Conservation (phyloP, 2,888 invertebrate species). For the Drosophila histrio region DNA sequence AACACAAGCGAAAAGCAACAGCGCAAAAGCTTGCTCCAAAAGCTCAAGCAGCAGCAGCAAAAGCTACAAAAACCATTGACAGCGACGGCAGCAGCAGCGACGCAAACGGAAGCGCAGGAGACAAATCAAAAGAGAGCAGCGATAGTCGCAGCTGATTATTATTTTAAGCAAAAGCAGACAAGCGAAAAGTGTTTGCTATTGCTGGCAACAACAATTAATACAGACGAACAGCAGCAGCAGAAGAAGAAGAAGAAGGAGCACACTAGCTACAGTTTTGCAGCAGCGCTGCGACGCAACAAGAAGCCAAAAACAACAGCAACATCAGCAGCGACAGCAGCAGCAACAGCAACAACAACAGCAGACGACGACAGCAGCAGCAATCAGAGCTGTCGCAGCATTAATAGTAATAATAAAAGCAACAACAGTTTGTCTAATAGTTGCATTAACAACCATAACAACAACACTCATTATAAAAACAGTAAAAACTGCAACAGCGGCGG, state of each 20-base stretch:
- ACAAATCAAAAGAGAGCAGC: conserved; percentile 56
- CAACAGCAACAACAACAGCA: conserved; percentile 33
- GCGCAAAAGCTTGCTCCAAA: conserved; percentile 61
- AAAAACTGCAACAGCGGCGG: conserved; percentile 57
- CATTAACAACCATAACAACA: conserved; percentile 66
- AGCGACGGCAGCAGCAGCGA: conserved; percentile 25
- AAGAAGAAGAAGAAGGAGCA: conserved; percentile 69
- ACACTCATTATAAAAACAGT: conserved; percentile 73
- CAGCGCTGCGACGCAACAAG: conserved; percentile 75
- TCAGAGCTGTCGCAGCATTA: conserved; percentile 61
- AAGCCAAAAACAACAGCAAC: conserved; percentile 69
- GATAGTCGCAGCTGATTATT: conserved; percentile 53
- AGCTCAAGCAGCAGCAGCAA: conserved; percentile 62
- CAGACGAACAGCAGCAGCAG: conserved; percentile 40
- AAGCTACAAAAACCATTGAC: conserved; percentile 43
- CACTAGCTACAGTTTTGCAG: conserved; percentile 65
- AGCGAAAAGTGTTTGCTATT: conserved; percentile 63
- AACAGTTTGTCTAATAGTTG: conserved; percentile 69
- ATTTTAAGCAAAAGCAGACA: conserved; percentile 51
- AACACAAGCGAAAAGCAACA: conserved; percentile 32
- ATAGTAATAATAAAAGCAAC: conserved; percentile 30
- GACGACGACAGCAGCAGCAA: conserved; percentile 58
- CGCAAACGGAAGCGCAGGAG: conserved; percentile 43
- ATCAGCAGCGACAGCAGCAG: conserved; percentile 40
- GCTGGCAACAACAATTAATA: conserved; percentile 47